These are phyloP conservation scores for Oxycera nigricornis DNA, from an alignment of 2,888 invertebrate species.

Conservation along the genomic window DNA sequence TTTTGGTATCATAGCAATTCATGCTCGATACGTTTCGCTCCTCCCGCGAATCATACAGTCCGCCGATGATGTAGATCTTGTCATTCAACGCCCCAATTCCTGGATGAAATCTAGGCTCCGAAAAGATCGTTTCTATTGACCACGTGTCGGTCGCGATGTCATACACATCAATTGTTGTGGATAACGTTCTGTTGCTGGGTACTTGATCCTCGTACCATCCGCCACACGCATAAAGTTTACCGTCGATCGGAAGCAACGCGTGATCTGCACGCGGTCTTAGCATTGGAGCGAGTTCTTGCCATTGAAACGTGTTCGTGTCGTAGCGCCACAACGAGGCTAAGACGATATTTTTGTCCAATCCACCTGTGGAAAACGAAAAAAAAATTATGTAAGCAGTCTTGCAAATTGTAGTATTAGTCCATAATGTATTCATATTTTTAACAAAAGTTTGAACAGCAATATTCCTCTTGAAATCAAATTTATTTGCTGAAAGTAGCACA, in stretches of 20 bases:
- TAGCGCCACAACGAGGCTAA: constrained; percentile 65
- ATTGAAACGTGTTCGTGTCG: constrained; percentile 64
- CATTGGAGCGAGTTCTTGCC: constrained; percentile 66
- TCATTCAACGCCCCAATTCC: constrained; percentile 69
- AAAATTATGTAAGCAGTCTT: background rate
- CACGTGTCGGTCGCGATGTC: constrained; percentile 67
- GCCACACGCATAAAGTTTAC: constrained; percentile 70
- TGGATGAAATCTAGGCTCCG: constrained; percentile 73
- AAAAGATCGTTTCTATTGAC: constrained; percentile 68
- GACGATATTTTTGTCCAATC: constrained; percentile 60
- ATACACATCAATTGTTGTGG: constrained; percentile 71
- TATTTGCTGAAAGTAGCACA: too few species aligned
- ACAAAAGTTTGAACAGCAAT: too few species aligned
- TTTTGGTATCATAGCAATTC: constrained; percentile 71
- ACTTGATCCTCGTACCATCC: constrained; percentile 69
- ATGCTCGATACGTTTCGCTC: constrained; percentile 72
- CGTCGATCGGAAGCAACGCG: constrained; percentile 67
- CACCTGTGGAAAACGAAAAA: constrained; percentile 51
- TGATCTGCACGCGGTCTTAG: constrained; percentile 71
- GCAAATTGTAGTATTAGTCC: too few species aligned
- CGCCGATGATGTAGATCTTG: constrained; percentile 73
- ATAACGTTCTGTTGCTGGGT: constrained; percentile 65
- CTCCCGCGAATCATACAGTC: constrained; percentile 71
- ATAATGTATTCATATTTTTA: too few species aligned
- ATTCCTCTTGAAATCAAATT: too few species aligned